Base-by-base conservation (phyloP, 2,888 invertebrate species). In the Lottia gigantea region DNA sequence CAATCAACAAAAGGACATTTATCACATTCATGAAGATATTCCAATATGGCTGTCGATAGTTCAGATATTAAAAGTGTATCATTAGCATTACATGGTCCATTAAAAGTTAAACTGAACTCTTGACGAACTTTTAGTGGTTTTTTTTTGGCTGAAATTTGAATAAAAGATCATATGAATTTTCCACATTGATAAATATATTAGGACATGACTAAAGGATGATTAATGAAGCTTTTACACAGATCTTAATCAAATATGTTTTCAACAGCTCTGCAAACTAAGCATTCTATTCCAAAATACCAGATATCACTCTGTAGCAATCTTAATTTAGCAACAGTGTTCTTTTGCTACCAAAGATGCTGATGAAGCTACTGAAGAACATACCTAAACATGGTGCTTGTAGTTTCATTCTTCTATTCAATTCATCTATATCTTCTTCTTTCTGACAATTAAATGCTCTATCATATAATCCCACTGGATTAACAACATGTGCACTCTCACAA, bases 401-500 rank as follows among this genome's bases (percentile, higher is more conserved):
- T 61, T 76, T 72, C 76, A 83, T 76, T 46, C 76, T 64, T 26
- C 74, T 73, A 25, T 71, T 76, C 14, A 84, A 68, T n/a, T 75
- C 70, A n/a, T 74, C 73, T 19, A 82, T 72, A 66, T 82, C 78
- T 66, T 78, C 77, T 23, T 76, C 70, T 14, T 78, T 69, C 46
- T 73, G 71, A 71, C 84, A 84, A 72, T 77, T 79, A 70, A 81
- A 81, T 40, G 76, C 64, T n/a, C 78, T 68, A 26, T 77, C 74
- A 70, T 81, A 83, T 40, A 80, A 72, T 61, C 75, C 72, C 62
- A 84, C 72, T 7, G 84, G 84, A 70, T 82, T 83, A 14, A 81
- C 74, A 8, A 78, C 78, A 68, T 73, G 80, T 12, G 74, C 78
- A 15, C 73, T 72, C 55, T 82, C 77, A 76, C 85, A 85, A 11